A percentile compares a stretch with the other conserved stretches of the same genome.
Evolutionary conservation across 2,797 vertebrate genomes (phyloP).

Genomic region (Enteromius paludinosus): DNA sequence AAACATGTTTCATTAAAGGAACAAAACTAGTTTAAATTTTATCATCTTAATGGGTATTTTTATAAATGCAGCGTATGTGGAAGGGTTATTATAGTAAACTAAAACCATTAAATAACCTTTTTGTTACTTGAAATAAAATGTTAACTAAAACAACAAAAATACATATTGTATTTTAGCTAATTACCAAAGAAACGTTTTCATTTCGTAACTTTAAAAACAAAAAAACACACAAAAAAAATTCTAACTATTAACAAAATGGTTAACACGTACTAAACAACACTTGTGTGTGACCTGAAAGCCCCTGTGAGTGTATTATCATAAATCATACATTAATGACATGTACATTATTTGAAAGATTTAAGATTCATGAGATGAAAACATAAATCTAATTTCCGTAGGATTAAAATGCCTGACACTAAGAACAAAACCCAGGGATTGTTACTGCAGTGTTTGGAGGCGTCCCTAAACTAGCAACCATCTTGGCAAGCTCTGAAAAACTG

Average conservation of each 20-base stretch:
- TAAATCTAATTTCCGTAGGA: neutral
- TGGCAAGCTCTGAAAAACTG: constrained; percentile 44
- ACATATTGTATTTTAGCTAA: neutral
- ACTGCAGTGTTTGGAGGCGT: constrained; percentile 35
- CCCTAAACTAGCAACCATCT: constrained; percentile 40
- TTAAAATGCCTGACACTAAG: neutral
- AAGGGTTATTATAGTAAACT: neutral
- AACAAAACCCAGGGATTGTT: constrained; percentile 11
- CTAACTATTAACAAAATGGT: neutral
- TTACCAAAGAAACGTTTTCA: neutral
- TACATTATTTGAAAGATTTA: neutral
- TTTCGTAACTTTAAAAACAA: neutral
- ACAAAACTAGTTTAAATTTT: neutral
- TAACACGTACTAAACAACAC: neutral
- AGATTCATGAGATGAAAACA: neutral
- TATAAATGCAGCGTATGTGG: neutral
- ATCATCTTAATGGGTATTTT: neutral
- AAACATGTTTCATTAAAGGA: neutral
- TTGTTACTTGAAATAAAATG: neutral
- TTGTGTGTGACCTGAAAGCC: neutral
- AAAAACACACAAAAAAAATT: no score
- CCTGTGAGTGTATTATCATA: neutral
- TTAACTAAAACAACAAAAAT: neutral
- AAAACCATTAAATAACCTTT: neutral
- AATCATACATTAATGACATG: neutral